Evolutionary conservation across 2,113 vertebrate species (phyloP).

Genomic region (Murina feae): DNA sequence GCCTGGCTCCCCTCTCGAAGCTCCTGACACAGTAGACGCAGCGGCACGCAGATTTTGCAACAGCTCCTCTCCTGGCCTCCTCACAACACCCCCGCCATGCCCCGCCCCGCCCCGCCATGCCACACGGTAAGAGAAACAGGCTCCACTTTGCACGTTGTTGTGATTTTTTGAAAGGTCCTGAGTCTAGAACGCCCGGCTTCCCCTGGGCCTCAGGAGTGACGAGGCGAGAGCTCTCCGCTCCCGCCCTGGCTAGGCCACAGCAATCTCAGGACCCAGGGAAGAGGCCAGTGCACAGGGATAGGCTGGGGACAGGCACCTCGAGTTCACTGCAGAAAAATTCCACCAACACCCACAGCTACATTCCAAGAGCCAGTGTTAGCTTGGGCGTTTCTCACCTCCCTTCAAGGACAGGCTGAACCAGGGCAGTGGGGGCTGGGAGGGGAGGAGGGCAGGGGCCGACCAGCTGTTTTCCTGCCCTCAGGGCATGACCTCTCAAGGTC

Average conservation of each 20-base stretch:
- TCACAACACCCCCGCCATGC: not conserved
- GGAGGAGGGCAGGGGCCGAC: not conserved
- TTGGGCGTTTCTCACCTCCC: not conserved
- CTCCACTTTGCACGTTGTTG: not conserved
- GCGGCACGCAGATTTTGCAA: not conserved
- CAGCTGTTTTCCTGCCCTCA: not conserved
- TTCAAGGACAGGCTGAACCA: not conserved
- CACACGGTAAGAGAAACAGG: not conserved
- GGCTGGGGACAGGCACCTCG: not conserved
- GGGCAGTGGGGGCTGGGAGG: not conserved
- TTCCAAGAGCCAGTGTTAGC: not conserved
- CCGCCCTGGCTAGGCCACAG: not conserved
- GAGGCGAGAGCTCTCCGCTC: not conserved
- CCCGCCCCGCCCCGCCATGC: too few species aligned
- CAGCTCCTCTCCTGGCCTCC: not conserved
- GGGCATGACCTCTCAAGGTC: not conserved
- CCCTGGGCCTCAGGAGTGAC: not conserved
- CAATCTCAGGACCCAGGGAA: not conserved
- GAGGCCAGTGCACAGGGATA: not conserved
- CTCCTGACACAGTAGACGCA: not conserved
- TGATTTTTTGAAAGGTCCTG: not conserved
- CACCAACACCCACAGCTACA: not conserved
- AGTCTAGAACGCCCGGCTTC: not conserved
- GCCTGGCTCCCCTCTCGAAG: rapidly evolving
- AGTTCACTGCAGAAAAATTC: not conserved